phyloP scores from a whole-genome alignment of 92 coral and sea anemone genomes.

The Virgularia gustaviana region DNA sequence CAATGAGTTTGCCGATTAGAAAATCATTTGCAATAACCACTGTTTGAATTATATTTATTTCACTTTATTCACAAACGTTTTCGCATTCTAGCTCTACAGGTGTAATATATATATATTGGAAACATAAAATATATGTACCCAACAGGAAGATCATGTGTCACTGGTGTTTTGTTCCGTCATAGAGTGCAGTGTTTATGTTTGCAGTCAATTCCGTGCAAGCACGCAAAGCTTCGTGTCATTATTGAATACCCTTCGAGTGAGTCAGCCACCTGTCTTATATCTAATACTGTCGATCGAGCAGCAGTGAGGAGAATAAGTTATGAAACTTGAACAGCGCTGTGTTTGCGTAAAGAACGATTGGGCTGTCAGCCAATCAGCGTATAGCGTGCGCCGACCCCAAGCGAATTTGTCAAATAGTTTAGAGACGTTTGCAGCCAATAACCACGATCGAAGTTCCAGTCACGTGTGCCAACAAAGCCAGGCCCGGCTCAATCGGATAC shows the following conservation, averaged over 20 bases:
- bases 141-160: neutral
- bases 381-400: slow-evolving; percentile 23
- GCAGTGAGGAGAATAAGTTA: slow-evolving; percentile 2
- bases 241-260: slow-evolving; percentile 14
- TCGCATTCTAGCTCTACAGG: too few relatives aligned
- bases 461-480: slow-evolving; percentile 41
- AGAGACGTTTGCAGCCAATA: slow-evolving; percentile 15
- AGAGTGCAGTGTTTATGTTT: neutral
- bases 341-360: slow-evolving; percentile 1
- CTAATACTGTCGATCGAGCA: neutral
- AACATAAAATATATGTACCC: too few relatives aligned
- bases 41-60: too few relatives aligned
- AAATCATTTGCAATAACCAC: too few relatives aligned
- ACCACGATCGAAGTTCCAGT: slow-evolving; percentile 16
- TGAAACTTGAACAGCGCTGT: too few relatives aligned
- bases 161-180: neutral
- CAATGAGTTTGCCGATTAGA: too few relatives aligned
- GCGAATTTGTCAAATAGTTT: slow-evolving; percentile 42
- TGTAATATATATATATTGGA: too few relatives aligned
- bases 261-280: slow-evolving; percentile 19
- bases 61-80: too few relatives aligned
- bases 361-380: slow-evolving; percentile 19
- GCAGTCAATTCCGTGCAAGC: neutral
- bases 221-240: slow-evolving; percentile 5
- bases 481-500: slow-evolving; percentile 36